Base-by-base conservation (phyloP, 2,797 vertebrate species). In the Arremon aurantiirostris region DNA sequence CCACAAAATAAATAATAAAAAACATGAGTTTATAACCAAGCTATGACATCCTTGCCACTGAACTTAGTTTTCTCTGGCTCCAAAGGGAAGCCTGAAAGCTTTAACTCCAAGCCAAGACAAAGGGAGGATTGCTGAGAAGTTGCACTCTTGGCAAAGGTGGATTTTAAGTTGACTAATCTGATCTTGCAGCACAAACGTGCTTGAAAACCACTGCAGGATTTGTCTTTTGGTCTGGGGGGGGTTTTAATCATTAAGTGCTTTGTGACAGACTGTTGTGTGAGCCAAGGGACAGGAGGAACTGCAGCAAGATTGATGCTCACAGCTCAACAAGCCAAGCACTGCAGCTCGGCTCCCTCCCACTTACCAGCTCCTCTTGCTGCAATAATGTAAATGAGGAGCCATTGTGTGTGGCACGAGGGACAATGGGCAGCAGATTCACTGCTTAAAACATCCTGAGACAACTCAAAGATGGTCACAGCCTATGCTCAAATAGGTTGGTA, bases 341-440 rank as follows among this genome's bases (percentile, higher is more conserved):
- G 5, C 60, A 90, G 83, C 41, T 69, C 59, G 1, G 35, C 59
- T 56, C 61, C 69, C 75, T 89, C 91, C 82, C 94, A 94, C 77
- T 78, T 89, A 90, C 14, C 88, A 96, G 94, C 93, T 94, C 94
- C 91, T 86, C 95, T 95, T 79, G 90, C 94, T 95, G 96, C 93
- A 84, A 56, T 37, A 32, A 79, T 35, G 85, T 66, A 90, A 95
- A 93, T 88, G 16, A 91, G 90, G 72, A 94, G 88, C 76, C 73
- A 27, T 3, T 4, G 37, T 61, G 70, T 11, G 50, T 19, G 77
- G 70, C 69, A 75, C 2, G 4, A 68, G 59, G 61, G 77, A 87
- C 81, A 60, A 37, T 9, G 26, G 78, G 35, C 30, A 85, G 46
- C 50, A 83, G 41, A 87, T 35, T 46, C 14, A 50, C 17, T 50